Percentiles rank a stretch among this genome's conserved stretches.
Conservation (phyloP, 2,113 vertebrate species). For the Bagarius yarrelli region DNA sequence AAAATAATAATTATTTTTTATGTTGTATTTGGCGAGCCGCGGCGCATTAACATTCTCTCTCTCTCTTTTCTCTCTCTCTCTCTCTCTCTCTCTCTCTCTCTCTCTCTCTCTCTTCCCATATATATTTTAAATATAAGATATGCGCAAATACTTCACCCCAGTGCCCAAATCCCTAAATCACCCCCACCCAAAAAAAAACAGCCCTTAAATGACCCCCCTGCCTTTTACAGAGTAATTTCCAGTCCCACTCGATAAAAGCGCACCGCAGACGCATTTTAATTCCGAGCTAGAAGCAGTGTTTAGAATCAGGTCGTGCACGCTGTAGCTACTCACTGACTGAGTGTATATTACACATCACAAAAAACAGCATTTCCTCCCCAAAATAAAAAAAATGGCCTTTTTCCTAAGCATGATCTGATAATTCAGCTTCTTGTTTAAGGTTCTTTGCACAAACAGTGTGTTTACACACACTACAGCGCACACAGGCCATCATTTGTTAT, state of each 20-base stretch:
- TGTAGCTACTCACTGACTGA: background rate
- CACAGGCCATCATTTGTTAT: slow-evolving; percentile 9
- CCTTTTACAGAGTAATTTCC: background rate
- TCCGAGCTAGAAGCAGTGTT: background rate
- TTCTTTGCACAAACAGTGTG: background rate
- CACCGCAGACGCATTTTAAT: slow-evolving; percentile 8
- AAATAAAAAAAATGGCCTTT: background rate
- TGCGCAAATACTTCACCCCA: background rate
- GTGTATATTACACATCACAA: background rate
- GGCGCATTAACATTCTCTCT: background rate
- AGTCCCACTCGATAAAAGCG: background rate
- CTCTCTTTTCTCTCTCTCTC: background rate
- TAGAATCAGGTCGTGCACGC: background rate
- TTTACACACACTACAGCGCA: background rate
- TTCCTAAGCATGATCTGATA: background rate
- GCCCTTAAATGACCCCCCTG: background rate
- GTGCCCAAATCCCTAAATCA: background rate
- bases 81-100: background rate
- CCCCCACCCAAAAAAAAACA: background rate
- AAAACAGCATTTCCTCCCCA: background rate
- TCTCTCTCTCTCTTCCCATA: background rate
- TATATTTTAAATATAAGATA: background rate
- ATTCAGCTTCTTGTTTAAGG: background rate
- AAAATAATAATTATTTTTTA: background rate
- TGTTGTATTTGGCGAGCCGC: background rate